Base-by-base conservation (phyloP, 2,113 vertebrate species). In the Anguilla rostrata region DNA sequence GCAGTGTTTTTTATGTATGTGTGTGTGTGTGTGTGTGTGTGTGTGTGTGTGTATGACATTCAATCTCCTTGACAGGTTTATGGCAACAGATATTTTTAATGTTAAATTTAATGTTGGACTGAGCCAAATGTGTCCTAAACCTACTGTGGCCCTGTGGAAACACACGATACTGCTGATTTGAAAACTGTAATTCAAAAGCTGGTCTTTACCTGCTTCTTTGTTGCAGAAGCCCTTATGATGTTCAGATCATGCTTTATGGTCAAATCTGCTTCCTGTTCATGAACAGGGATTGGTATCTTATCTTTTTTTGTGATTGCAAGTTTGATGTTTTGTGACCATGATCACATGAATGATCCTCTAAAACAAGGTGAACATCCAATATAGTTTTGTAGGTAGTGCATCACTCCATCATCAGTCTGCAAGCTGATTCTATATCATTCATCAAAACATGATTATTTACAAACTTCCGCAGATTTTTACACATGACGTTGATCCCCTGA, bases 1-100 rank as follows among this genome's bases (percentile, higher is more conserved):
- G 3, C 29, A n/a, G 46, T 56, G 46, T 83, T 15, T 56, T 20
- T 22, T 16, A 15, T 7, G 43, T 46, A 41, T 78, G 41, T 78
- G 84, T 22, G 15, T 22, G 71, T 43, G 81, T 34, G 8, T 56
- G 71, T 43, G 9, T 78, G n/a, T 75, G 57, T 18, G 20, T 71
- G n/a, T n/a, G n/a, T n/a, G n/a, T n/a, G n/a, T n/a, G 26, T 60
- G 26, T 71, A n/a, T 71, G 40, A 43, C 83, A 84, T 41, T 84
- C 11, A 66, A 71, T n/a, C 39, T 22, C 3, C 18, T 34, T 84
- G 60, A 71, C 49, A 26, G 60, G 82, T 83, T 53, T 29, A 56
- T 83, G 39, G 39, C 34, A 79, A 11, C 2, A 40, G 14, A n/a
- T 79, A 8, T 79, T 3, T 79, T 79, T 79, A 39, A 6, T 29